Conservation (phyloP, 2,113 vertebrate species). For the Barnardius zonarius region DNA sequence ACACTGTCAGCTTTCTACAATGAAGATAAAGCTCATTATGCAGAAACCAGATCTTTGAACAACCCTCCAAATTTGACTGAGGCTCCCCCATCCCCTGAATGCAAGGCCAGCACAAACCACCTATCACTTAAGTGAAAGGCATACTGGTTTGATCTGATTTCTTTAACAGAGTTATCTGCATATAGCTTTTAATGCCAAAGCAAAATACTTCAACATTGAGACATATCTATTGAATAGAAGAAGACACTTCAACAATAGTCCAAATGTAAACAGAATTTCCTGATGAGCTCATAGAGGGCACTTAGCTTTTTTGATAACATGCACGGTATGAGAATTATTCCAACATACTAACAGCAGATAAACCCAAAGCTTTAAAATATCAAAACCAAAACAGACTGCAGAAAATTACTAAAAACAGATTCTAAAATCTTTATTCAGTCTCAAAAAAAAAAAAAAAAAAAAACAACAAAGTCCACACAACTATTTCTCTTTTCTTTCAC, state of each 20-base stretch:
- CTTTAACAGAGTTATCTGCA: neutral
- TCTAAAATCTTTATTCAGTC: neutral
- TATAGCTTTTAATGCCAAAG: slow-evolving; percentile 3
- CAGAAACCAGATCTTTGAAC: neutral
- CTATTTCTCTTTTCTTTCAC: neutral
- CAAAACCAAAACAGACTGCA: neutral
- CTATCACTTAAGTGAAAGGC: slow-evolving; percentile 5
- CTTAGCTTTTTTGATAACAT: neutral
- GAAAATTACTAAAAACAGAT: neutral
- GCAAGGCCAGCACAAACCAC: slow-evolving; percentile 13
- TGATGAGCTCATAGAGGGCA: neutral
- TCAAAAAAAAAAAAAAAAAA: neutral
- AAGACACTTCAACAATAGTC: neutral
- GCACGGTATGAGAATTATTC: neutral
- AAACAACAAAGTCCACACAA: neutral
- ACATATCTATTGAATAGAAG: neutral
- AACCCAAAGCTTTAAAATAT: neutral
- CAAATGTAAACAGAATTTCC: neutral
- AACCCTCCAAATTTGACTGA: neutral
- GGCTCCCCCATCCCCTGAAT: neutral
- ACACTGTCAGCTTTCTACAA: slow-evolving; percentile 1
- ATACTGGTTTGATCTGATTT: slow-evolving; percentile 12
- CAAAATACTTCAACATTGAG: neutral
- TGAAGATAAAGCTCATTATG: slow-evolving; percentile 12
- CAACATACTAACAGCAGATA: neutral